phyloP scores from a whole-genome alignment of 2,797 vertebrate species.

The Nannoperca australis region DNA sequence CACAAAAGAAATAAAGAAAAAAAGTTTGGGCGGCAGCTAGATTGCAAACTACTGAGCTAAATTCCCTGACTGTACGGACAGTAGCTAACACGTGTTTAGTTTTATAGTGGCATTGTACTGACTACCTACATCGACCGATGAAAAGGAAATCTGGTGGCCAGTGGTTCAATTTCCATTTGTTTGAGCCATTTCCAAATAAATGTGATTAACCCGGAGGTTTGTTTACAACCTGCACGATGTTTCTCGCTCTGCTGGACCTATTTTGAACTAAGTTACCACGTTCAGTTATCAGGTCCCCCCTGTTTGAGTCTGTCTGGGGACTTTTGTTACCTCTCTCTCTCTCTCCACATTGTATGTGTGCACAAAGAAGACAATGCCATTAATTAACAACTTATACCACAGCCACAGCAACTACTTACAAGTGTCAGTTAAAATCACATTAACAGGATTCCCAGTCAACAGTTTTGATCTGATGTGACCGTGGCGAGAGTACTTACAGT shows the following conservation, averaged over 20 bases:
- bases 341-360: neutral
- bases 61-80: too few species aligned
- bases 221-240: neutral
- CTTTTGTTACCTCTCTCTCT: neutral
- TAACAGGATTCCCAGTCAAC: neutral
- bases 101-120: too few species aligned
- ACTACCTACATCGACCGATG: too few species aligned
- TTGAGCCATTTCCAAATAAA: neutral
- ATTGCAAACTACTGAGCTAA: too few species aligned
- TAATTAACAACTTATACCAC: neutral
- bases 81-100: too few species aligned
- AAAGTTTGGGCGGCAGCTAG: neutral
- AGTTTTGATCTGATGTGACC: neutral
- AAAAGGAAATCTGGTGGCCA: too few species aligned
- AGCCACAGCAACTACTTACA: neutral
- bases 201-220: neutral
- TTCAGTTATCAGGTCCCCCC: too few species aligned
- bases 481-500: neutral
- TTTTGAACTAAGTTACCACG: neutral
- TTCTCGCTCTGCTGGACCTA: too few species aligned
- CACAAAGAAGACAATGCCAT: slow-evolving; percentile 7
- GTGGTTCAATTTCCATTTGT: too few species aligned
- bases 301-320: neutral
- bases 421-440: slow-evolving; percentile 13
- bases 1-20: neutral